Base-by-base conservation (phyloP, 30 jellyfish, hydroid and myxozoan genomes). In the Aurelia aurita complex sp. Pacific region DNA sequence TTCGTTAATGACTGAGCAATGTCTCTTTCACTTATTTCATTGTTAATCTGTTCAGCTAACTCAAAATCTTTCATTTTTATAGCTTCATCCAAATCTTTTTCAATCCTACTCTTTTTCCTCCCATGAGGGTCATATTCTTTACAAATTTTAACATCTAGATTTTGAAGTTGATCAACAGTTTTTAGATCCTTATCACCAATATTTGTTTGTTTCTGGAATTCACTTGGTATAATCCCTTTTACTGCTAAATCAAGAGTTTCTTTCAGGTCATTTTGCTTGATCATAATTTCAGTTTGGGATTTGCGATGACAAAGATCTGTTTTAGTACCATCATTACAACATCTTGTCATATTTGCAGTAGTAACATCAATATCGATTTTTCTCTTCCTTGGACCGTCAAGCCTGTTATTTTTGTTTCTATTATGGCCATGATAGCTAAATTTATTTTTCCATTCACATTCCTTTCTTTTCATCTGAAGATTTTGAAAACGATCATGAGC, bases 41-140 rank as follows among this genome's bases (percentile, higher is more conserved):
- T 88, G 53, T 87, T 92, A 4, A 92, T 71, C 51, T 70, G 32
- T 70, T 92, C 97, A 15, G 98, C 97, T 35, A 84, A 34, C 16
- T 76, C 84, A 57, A 70, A 88, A 74, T 92, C 94, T 38, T 74
- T 65, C 23, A 69, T 78, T 33, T 69, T 79, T 10, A 92, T 86
- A 18, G 98, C 98, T 68, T 88, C 89, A 46, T 92, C 96, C 38
- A 92, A 84, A 35, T 92, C 97, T 64, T 67, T 74, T 69, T 87
- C 98, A 59, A 92, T 77, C 60, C 80, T 92, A 18, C 86, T 73
- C 88, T 87, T 87, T 19, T 67, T 75, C 66, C 63, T 72, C 13
- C 89, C 86, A 73, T 87, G 90, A 42, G 90, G 96, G 43, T 87
- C 96, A 71, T 87, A 78, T 52, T 76, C 87, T 52, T 87, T 85